These are phyloP conservation scores for Podocnemis expansa DNA, from an alignment of 2,113 vertebrate genomes.

Conservation along the genomic window DNA sequence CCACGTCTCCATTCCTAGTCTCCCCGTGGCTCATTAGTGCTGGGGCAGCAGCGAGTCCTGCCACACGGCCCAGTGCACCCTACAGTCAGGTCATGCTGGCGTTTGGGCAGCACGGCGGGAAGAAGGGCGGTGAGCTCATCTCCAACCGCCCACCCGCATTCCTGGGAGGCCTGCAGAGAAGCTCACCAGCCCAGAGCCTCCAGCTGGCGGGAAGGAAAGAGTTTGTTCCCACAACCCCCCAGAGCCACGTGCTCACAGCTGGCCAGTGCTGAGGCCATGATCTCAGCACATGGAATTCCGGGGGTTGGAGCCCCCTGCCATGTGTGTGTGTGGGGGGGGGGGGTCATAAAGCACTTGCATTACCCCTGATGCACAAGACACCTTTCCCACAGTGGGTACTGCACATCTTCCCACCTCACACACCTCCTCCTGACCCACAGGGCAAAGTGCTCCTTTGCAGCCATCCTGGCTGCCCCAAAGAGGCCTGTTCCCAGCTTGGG, in stretches of 20 bases:
- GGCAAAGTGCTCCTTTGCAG: not conserved
- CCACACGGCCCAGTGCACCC: not conserved
- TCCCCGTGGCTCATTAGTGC: too few relatives aligned
- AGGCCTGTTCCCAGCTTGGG: not conserved
- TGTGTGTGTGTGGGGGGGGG: too few relatives aligned
- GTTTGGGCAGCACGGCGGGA: not conserved
- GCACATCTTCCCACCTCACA: too few relatives aligned
- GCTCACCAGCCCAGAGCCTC: not conserved
- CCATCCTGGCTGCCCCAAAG: not conserved
- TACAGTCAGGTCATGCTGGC: not conserved
- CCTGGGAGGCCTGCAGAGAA: not conserved
- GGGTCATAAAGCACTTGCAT: not conserved
- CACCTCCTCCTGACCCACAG: too few relatives aligned
- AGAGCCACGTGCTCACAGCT: not conserved
- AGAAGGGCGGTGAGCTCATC: not conserved
- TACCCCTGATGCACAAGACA: not conserved
- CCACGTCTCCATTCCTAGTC: too few relatives aligned
- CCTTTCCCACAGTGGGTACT: not conserved
- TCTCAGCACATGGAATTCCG: constrained; percentile 52
- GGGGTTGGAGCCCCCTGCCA: not conserved
- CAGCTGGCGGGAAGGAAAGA: not conserved
- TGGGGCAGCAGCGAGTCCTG: not conserved
- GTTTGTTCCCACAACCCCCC: not conserved
- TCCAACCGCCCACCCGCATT: not conserved
- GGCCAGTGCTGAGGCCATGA: constrained; percentile 37